Conservation (phyloP, 2,113 vertebrate genomes). For the Merops nubicus region DNA sequence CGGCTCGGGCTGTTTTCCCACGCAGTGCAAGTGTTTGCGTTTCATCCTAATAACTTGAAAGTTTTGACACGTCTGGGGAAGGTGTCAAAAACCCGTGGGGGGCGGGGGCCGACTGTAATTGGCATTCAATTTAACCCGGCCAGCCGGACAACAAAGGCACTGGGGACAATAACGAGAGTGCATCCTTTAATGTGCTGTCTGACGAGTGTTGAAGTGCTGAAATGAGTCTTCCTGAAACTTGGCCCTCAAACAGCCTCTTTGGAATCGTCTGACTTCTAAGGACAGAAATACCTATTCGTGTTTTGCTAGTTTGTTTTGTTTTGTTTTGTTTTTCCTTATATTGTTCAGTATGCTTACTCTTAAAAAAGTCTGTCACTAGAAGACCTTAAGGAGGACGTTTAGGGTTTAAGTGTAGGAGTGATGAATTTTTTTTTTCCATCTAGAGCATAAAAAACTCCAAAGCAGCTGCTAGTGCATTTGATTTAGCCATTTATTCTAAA, state of each 20-base stretch:
- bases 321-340: neutral
- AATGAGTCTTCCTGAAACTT: neutral
- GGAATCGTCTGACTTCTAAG: neutral
- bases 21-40: rapidly evolving
- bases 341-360: neutral
- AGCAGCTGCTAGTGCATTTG: neutral
- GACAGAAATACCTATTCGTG: rapidly evolving
- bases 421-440: neutral
- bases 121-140: neutral
- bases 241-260: rapidly evolving
- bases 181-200: neutral
- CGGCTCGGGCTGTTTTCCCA: rapidly evolving
- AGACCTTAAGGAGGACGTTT: neutral
- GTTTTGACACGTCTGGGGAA: neutral
- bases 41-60: neutral
- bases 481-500: neutral
- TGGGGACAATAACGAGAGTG: neutral
- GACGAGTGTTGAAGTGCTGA: neutral
- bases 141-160: neutral
- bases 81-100: neutral
- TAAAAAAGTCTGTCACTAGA: neutral
- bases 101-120: neutral
- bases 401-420: neutral
- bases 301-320: neutral
- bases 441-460: neutral